Evolutionary conservation across 2,113 vertebrate genomes (phyloP).

Genomic region (Mormoops blainvillei): DNA sequence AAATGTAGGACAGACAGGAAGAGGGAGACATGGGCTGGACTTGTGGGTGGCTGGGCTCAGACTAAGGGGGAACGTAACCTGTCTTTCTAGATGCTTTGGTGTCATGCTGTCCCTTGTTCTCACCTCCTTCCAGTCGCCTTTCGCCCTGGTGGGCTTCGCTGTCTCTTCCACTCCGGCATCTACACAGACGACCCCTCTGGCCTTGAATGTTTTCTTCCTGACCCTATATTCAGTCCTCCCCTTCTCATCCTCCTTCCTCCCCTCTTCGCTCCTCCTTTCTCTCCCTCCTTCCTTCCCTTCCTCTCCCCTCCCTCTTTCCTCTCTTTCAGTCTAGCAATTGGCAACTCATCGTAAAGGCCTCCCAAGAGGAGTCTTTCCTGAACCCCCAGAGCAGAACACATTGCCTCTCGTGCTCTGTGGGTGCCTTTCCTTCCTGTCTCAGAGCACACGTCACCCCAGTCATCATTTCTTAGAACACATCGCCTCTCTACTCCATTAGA

Average conservation of each 20-base stretch:
- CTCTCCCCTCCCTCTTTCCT: background rate
- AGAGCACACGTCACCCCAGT: background rate
- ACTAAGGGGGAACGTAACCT: accelerated
- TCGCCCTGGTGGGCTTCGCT: accelerated
- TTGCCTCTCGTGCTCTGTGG: background rate
- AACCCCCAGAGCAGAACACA: background rate
- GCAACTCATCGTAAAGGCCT: background rate
- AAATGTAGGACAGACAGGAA: background rate
- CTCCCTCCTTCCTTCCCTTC: no score
- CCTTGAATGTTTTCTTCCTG: background rate
- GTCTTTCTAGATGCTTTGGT: no score
- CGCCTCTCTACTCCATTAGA: background rate
- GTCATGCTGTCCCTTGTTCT: accelerated
- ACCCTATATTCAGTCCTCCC: background rate
- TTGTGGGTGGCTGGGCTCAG: background rate
- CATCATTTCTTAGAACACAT: background rate
- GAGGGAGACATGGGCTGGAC: accelerated
- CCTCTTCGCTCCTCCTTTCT: background rate
- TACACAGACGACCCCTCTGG: background rate
- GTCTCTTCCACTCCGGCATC: background rate
- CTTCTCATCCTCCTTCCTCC: no score
- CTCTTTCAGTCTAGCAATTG: background rate
- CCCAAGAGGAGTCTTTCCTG: background rate
- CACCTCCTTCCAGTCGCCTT: accelerated
- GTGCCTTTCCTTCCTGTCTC: background rate